Conservation (phyloP, 2,888 invertebrate species). For the Pasiphila rectangulata region DNA sequence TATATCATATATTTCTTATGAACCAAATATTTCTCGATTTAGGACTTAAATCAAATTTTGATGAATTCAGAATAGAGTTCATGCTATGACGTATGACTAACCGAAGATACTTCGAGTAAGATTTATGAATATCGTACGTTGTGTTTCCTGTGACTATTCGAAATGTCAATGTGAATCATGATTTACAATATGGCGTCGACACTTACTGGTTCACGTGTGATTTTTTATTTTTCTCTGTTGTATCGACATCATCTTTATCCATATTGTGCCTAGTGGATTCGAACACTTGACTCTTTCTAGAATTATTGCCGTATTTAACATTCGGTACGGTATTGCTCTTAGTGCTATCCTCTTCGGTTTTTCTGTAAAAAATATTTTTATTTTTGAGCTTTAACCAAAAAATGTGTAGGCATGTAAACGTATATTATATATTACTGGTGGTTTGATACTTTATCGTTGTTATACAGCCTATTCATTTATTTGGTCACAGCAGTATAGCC, state of each 20-base stretch:
- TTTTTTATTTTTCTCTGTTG: slow-evolving; percentile 83
- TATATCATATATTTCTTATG: no score
- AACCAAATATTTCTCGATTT: no score
- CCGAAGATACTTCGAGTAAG: not conserved
- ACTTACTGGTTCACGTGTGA: slow-evolving; percentile 72
- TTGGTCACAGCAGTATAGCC: slow-evolving; percentile 13
- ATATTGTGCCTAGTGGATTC: slow-evolving; percentile 86
- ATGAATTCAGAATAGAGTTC: no score
- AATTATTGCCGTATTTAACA: slow-evolving; percentile 69
- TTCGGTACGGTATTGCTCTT: slow-evolving; percentile 73
- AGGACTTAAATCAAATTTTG: no score
- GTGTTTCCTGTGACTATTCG: slow-evolving; percentile 11
- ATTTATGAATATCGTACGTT: not conserved
- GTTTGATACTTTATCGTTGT: not conserved
- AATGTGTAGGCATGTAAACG: no score
- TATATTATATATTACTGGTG: no score
- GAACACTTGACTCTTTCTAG: slow-evolving; percentile 84
- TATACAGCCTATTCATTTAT: slow-evolving; percentile 15
- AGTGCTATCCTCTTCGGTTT: slow-evolving; percentile 72
- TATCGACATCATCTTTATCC: slow-evolving; percentile 87
- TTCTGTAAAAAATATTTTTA: slow-evolving; percentile 67
- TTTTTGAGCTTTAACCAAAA: slow-evolving; percentile 24
- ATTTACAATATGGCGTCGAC: slow-evolving; percentile 24
- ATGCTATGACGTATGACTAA: not conserved
- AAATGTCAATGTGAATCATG: slow-evolving; percentile 17